These are phyloP conservation scores for Tylochromis polylepis DNA, from an alignment of 2,113 vertebrate species.

Conservation along the genomic window DNA sequence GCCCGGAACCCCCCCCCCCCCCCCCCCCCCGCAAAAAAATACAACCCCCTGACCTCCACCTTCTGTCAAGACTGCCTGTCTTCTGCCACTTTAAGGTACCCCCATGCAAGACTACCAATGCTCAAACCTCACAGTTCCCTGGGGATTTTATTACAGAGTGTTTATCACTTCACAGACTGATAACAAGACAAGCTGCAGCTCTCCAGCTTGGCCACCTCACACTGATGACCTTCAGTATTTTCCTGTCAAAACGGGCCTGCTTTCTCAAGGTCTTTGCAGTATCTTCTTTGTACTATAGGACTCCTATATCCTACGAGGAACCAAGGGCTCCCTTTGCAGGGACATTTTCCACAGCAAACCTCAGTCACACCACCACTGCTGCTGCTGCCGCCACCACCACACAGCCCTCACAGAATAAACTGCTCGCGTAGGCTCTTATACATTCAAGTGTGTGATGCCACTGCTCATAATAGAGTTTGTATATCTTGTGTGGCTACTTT, in stretches of 20 bases:
- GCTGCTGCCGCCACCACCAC: slow-evolving; percentile 42
- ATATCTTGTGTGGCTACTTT: neutral
- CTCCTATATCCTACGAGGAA: slow-evolving; percentile 24
- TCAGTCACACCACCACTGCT: slow-evolving; percentile 50
- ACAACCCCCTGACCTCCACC: neutral
- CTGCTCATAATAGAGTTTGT: slow-evolving; percentile 15
- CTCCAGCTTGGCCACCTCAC: slow-evolving; percentile 7
- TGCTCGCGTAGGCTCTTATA: slow-evolving; percentile 6
- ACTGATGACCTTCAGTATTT: neutral
- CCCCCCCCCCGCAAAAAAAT: neutral
- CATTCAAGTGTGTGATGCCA: slow-evolving; percentile 10
- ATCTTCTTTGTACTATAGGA: slow-evolving; percentile 7
- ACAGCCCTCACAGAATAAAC: slow-evolving; percentile 29
- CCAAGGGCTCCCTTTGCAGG: slow-evolving; percentile 48
- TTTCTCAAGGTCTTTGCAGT: slow-evolving; percentile 19
- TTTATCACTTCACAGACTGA: slow-evolving; percentile 23
- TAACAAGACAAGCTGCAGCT: slow-evolving; percentile 6
- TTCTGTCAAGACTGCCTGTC: neutral
- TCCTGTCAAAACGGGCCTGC: slow-evolving; percentile 10
- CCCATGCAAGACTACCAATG: neutral
- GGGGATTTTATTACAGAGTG: slow-evolving; percentile 33
- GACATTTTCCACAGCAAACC: slow-evolving; percentile 49
- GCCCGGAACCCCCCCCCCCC: slow-evolving; percentile 12
- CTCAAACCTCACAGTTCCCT: slow-evolving; percentile 2
- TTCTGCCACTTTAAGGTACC: slow-evolving; percentile 1